phyloP scores from a whole-genome alignment of 2,797 vertebrate species.

The Phalanger gymnotis region DNA sequence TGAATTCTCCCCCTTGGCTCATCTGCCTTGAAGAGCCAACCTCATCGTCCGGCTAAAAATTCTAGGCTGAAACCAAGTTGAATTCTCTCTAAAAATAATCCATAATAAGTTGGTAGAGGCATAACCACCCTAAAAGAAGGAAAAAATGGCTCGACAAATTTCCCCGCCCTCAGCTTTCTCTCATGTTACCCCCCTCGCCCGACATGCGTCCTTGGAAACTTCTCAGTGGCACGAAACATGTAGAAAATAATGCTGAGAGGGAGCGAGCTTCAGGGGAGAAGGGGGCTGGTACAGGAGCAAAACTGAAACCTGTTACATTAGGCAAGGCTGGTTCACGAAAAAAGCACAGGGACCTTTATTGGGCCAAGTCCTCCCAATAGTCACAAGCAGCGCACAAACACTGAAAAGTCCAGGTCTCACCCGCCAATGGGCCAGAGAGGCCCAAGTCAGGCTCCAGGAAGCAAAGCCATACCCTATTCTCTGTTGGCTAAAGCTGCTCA shows the following conservation, averaged over 20 bases:
- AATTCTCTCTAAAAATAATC: background rate
- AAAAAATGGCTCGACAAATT: background rate
- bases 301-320: slow-evolving; percentile 71
- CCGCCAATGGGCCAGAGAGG: slow-evolving; percentile 46
- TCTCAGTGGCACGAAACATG: slow-evolving; percentile 66
- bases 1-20: background rate
- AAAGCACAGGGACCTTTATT: slow-evolving; percentile 66
- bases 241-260: slow-evolving; percentile 38
- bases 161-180: slow-evolving; percentile 19
- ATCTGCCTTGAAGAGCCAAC: background rate
- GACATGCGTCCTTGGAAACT: slow-evolving; percentile 63
- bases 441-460: slow-evolving; percentile 54
- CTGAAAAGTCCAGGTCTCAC: slow-evolving; percentile 40
- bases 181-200: slow-evolving; percentile 35
- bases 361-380: slow-evolving; percentile 60
- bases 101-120: background rate
- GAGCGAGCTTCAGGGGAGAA: slow-evolving; percentile 22
- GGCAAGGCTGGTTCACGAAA: slow-evolving; percentile 74
- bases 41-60: background rate
- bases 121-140: background rate
- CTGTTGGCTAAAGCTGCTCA: slow-evolving; percentile 49
- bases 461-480: slow-evolving; percentile 47
- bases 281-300: slow-evolving; percentile 67
- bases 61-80: background rate
- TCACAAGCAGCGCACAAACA: slow-evolving; percentile 66